A percentile compares a stretch with the other conserved stretches of the same genome.
Evolutionary conservation across 2,888 invertebrate species (phyloP).

Genomic region (Cephus pulcher): DNA sequence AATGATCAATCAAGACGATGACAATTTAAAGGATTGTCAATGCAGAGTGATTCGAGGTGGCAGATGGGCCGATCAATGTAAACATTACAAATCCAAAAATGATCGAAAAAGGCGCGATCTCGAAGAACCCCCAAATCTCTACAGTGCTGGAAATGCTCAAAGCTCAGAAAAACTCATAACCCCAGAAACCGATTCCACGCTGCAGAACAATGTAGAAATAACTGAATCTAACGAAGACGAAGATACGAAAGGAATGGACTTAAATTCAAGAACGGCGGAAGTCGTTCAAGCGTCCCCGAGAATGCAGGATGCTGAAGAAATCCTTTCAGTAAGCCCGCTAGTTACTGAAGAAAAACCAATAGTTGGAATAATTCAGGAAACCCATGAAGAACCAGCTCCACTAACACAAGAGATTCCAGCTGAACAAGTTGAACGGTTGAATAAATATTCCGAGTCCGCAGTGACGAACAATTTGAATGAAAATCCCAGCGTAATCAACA

Average conservation of each 20-base stretch:
- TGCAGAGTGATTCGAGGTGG: constrained; percentile 45
- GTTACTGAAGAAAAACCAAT: background rate
- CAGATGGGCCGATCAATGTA: background rate
- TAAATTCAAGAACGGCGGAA: background rate
- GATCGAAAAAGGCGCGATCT: background rate
- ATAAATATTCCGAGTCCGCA: background rate
- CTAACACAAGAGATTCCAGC: background rate
- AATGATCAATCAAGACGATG: constrained; percentile 51
- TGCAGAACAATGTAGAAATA: background rate
- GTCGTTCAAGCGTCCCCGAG: background rate
- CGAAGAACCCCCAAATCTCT: constrained; percentile 2
- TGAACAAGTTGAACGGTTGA: background rate
- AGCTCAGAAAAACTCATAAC: background rate
- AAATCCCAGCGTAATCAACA: background rate
- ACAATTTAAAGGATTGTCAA: constrained; percentile 46
- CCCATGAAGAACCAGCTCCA: background rate
- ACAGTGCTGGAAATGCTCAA: background rate
- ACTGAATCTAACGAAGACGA: background rate
- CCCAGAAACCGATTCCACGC: background rate
- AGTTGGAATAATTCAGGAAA: background rate
- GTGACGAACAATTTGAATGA: background rate
- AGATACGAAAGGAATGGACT: background rate
- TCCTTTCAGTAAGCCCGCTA: background rate
- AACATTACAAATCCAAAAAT: constrained; percentile 6
- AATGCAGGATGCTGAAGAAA: background rate